Percentiles rank a stretch among this genome's conserved stretches.
These are phyloP conservation scores for Harpagifer antarcticus DNA, from an alignment of 2,797 vertebrate species.

Conservation along the genomic window DNA sequence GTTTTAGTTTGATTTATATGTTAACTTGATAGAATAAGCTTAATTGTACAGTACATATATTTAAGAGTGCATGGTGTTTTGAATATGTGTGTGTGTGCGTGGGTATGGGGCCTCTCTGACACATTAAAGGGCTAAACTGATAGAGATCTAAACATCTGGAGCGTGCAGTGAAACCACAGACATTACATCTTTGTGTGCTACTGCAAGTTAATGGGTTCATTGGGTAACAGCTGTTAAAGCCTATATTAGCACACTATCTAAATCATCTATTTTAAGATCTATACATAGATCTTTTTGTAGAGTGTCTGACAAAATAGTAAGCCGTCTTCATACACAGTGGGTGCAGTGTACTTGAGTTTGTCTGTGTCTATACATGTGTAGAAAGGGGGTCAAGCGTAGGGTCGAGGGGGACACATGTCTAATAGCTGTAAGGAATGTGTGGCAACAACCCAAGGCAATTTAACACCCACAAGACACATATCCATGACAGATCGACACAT, in stretches of 20 bases:
- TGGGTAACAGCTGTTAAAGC: slow-evolving; percentile 62
- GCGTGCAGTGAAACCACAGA: slow-evolving; percentile 63
- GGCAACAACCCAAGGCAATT: slow-evolving; percentile 87
- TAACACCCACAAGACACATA: slow-evolving; percentile 87
- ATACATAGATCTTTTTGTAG: slow-evolving; percentile 37
- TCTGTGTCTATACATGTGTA: slow-evolving; percentile 40
- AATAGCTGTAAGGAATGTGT: slow-evolving; percentile 66
- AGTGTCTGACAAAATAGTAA: slow-evolving; percentile 56
- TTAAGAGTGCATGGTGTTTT: neutral
- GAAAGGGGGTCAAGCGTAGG: slow-evolving; percentile 12
- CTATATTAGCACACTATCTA: slow-evolving; percentile 65
- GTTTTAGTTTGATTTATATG: slow-evolving; percentile 1
- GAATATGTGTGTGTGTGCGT: slow-evolving; percentile 3
- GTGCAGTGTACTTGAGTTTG: slow-evolving; percentile 56
- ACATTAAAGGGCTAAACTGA: slow-evolving; percentile 60
- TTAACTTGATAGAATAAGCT: neutral
- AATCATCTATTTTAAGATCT: slow-evolving; percentile 66
- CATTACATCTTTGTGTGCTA: slow-evolving; percentile 71
- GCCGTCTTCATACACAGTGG: slow-evolving; percentile 60
- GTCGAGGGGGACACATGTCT: slow-evolving; percentile 43
- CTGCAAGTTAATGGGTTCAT: slow-evolving; percentile 63
- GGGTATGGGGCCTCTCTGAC: slow-evolving; percentile 16
- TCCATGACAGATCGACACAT: slow-evolving; percentile 76
- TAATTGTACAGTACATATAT: neutral
- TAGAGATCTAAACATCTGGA: slow-evolving; percentile 76